Conservation (phyloP, 2,797 vertebrate genomes). For the Tympanoctomys barrerae region DNA sequence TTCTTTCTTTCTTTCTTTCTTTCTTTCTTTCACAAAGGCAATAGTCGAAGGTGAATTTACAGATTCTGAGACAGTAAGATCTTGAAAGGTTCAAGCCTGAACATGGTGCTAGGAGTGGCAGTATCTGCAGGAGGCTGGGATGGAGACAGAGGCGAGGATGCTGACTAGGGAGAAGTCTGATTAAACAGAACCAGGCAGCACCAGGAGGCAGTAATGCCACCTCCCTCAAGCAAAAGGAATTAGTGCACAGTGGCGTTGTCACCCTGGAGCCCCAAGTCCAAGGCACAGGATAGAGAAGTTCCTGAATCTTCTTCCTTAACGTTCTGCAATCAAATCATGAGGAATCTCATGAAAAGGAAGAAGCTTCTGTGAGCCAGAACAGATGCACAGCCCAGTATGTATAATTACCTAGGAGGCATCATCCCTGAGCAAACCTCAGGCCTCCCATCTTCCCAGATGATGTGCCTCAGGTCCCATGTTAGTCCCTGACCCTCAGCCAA, state of each 20-base stretch:
- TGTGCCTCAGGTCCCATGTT: rapidly evolving
- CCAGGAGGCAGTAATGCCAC: background rate
- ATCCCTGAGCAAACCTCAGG: background rate
- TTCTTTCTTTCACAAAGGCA: background rate
- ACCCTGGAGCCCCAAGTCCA: too few relatives aligned
- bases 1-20: too few relatives aligned
- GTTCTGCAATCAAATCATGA: background rate
- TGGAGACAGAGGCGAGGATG: background rate
- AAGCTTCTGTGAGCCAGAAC: background rate
- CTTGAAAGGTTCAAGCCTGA: background rate
- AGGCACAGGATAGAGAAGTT: background rate
- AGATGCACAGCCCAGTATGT: background rate
- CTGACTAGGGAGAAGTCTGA: background rate
- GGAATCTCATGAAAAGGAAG: background rate
- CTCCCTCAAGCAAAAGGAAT: background rate
- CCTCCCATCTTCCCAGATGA: background rate
- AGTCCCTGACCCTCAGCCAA: background rate
- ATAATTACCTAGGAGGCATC: background rate
- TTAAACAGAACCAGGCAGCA: background rate
- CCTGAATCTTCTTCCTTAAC: background rate
- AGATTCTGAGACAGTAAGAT: background rate
- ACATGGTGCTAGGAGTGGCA: too few relatives aligned
- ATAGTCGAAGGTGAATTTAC: background rate
- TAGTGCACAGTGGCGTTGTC: background rate
- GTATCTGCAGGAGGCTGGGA: too few relatives aligned